These are phyloP conservation scores for Halcyon leucocephala DNA, from an alignment of 2,797 vertebrate genomes.

Conservation along the genomic window DNA sequence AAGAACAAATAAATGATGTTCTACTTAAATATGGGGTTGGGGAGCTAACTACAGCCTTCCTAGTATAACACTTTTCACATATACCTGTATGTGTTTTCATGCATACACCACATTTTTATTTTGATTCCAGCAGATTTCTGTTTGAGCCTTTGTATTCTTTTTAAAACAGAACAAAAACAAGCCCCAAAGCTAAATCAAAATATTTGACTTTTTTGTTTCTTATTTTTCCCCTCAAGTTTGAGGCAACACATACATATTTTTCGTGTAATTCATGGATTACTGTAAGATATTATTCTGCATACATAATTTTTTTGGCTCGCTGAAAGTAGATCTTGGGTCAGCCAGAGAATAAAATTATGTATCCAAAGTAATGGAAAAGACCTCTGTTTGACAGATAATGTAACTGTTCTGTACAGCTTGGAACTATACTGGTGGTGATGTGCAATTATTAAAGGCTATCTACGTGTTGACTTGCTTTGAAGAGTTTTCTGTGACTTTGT, in stretches of 20 bases:
- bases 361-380: constrained; percentile 40
- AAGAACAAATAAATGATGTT: not conserved
- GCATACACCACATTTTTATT: not conserved
- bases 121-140: not conserved
- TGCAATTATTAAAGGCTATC: not conserved
- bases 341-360: constrained; percentile 43
- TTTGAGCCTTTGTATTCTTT: not conserved
- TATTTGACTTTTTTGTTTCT: not conserved
- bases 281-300: constrained; percentile 2
- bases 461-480: not conserved
- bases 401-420: not conserved
- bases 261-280: constrained; percentile 29
- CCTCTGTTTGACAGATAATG: not conserved
- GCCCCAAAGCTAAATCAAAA: not conserved
- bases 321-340: constrained; percentile 17
- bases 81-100: not conserved
- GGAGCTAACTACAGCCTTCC: not conserved
- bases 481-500: not conserved
- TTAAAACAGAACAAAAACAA: not conserved
- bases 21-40: not conserved
- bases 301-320: constrained; percentile 43
- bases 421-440: not conserved
- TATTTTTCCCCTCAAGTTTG: not conserved
- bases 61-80: not conserved
- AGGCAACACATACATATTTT: not conserved